phyloP scores from a whole-genome alignment of 2,888 invertebrate genomes.

The Pediacus dermestoides region DNA sequence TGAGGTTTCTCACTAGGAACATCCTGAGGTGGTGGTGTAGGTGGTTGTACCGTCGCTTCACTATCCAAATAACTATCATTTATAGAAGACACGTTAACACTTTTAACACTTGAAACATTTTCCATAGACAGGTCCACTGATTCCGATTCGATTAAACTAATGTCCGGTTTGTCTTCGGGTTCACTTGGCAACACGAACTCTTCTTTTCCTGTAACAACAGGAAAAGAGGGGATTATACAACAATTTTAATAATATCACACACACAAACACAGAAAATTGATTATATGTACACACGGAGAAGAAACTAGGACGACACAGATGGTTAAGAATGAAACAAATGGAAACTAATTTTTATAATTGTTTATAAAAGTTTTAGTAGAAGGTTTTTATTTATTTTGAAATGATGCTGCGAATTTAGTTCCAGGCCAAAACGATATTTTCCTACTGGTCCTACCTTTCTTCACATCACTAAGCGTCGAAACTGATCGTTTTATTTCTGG shows the following conservation, averaged over 20 bases:
- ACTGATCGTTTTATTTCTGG: constrained; percentile 21
- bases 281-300: constrained; percentile 30
- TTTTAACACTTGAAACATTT: constrained; percentile 24
- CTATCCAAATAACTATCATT: too few relatives aligned
- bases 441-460: constrained; percentile 68
- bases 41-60: constrained; percentile 44
- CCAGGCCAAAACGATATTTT: constrained; percentile 73
- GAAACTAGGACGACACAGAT: constrained; percentile 30
- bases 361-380: too few relatives aligned
- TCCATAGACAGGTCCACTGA: constrained; percentile 23
- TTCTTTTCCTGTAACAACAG: constrained; percentile 43
- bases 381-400: constrained; percentile 20
- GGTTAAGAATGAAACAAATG: constrained; percentile 12
- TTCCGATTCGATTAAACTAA: constrained; percentile 1
- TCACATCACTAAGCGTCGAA: constrained; percentile 12
- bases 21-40: constrained; percentile 61
- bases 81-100: constrained; percentile 22
- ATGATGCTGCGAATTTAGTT: constrained; percentile 56
- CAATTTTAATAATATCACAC: constrained; percentile 12
- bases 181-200: constrained; percentile 25
- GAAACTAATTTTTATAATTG: constrained; percentile 14
- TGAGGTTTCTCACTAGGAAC: constrained; percentile 24
- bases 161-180: constrained; percentile 12
- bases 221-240: too few relatives aligned
- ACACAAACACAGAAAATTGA: constrained; percentile 21